Evolutionary conservation across 2,888 invertebrate genomes (phyloP).

Genomic region (Drosophila recens): DNA sequence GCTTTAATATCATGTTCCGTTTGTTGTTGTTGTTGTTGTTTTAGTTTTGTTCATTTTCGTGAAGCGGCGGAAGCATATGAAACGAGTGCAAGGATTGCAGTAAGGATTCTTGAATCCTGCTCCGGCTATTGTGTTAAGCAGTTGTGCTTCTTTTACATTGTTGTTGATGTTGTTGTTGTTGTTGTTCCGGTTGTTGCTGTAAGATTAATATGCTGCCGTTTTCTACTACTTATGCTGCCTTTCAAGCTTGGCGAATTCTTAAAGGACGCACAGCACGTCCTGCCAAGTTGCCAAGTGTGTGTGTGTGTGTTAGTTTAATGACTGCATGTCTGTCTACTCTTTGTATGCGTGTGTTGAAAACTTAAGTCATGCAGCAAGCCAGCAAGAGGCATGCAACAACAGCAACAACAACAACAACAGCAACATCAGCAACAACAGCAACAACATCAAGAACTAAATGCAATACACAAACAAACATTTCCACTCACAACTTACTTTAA

Average conservation of each 20-base stretch:
- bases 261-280: slow-evolving; percentile 62
- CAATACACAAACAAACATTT: slow-evolving; percentile 38
- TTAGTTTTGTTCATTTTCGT: slow-evolving; percentile 11
- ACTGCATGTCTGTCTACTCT: slow-evolving; percentile 41
- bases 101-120: slow-evolving; percentile 6
- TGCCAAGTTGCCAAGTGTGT: slow-evolving; percentile 44
- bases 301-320: slow-evolving; percentile 57
- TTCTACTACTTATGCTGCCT: slow-evolving; percentile 78
- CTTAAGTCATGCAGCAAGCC: slow-evolving; percentile 68
- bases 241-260: slow-evolving; percentile 60
- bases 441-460: slow-evolving; percentile 45
- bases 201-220: slow-evolving; percentile 79
- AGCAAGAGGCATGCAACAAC: slow-evolving; percentile 41
- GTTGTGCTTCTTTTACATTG: slow-evolving; percentile 10
- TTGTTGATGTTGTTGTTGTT: slow-evolving; percentile 40
- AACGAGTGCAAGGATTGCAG: slow-evolving; percentile 52
- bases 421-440: slow-evolving; percentile 43
- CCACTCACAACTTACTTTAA: slow-evolving; percentile 56
- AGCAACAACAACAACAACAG: slow-evolving; percentile 46
- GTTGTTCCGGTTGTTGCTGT: slow-evolving; percentile 54
- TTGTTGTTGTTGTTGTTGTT: slow-evolving; percentile 40
- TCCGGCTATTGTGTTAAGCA: slow-evolving; percentile 44
- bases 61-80: slow-evolving; percentile 30
- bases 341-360: slow-evolving; percentile 62
- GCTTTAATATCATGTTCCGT: slow-evolving; percentile 63